Conservation (phyloP, 2,113 vertebrate species). For the Tringa solitaria region DNA sequence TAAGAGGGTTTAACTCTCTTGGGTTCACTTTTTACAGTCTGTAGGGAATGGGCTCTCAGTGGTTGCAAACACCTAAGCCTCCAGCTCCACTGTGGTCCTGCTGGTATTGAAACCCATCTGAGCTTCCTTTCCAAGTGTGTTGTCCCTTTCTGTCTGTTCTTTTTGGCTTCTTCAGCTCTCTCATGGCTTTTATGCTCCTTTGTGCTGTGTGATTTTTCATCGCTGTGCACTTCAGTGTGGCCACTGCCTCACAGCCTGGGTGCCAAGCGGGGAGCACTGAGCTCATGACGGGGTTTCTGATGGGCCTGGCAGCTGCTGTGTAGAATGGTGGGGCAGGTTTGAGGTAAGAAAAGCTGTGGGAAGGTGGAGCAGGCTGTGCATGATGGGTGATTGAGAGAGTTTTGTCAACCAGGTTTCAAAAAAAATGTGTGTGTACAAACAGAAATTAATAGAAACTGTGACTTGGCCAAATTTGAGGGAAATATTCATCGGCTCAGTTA, state of each 20-base stretch:
- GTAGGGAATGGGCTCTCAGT: background rate
- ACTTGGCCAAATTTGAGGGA: background rate
- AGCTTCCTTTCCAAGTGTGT: background rate
- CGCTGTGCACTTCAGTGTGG: background rate
- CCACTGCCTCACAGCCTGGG: background rate
- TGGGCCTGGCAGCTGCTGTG: background rate
- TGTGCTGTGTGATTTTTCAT: fast-evolving
- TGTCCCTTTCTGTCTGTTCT: background rate
- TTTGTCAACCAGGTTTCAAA: background rate
- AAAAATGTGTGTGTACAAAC: background rate
- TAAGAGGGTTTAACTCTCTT: background rate
- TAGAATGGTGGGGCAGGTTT: background rate
- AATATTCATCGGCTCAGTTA: background rate
- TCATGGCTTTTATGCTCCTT: background rate
- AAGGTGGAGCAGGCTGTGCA: background rate
- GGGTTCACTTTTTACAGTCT: background rate
- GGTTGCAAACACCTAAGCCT: background rate
- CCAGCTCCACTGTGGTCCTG: background rate
- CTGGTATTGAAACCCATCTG: background rate
- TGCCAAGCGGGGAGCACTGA: background rate
- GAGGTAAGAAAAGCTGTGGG: background rate
- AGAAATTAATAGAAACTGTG: background rate
- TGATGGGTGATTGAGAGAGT: background rate
- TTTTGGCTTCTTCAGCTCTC: background rate
- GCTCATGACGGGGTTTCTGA: background rate